Evolutionary conservation across 2,113 vertebrate species (phyloP), one percentile per base, ranked within the genome.

Genomic region (Corythoichthys haematopterus): DNA sequence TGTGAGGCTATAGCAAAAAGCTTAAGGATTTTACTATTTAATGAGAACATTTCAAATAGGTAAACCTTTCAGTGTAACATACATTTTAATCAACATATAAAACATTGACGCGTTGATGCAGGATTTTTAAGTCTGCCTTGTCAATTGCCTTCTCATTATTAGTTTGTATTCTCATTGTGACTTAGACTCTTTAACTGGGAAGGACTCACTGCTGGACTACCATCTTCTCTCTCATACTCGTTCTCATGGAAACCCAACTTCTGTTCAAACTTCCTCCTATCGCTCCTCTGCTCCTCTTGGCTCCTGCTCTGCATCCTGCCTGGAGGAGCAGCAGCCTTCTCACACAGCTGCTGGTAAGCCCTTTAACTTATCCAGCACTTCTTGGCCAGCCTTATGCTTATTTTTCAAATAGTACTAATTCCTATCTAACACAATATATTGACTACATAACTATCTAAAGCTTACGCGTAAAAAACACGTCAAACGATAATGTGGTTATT

Each of bases 201-300:
- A 95, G 68, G 95, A 95, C 79, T 93, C 94, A 87, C 89, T 96
- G 80, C 93, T 98, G 90, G 94, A 94, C 87, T 93, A 94, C 73
- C 91, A 94, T 88, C 92, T 97, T 80, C 92, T 97, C 75, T 94
- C 95, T 93, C 95, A 94, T 82, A 90, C 94, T 76, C 72, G 84
- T 64, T 65, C 65, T 71, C 78, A 77, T 36, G 85, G 83, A 80
- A 84, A 71, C 69, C 90, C 80, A 78, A 78, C 88, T 70, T 84
- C 85, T 80, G 86, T 83, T 65, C 84, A 86, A 47, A 53, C 86
- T 71, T 80, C 80, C 58, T 84, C 84, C 68, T 83, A 83, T 71
- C 79, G 70, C 78, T 78, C 85, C 66, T 81, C 86, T 73, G 78
- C 78, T 74, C 77, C 75, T 74, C 78, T 77, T 62, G 79, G 78